Percentiles rank a stretch among this genome's conserved stretches.
phyloP scores from a whole-genome alignment of 2,797 vertebrate species.

The Melanotaenia trifasciata region DNA sequence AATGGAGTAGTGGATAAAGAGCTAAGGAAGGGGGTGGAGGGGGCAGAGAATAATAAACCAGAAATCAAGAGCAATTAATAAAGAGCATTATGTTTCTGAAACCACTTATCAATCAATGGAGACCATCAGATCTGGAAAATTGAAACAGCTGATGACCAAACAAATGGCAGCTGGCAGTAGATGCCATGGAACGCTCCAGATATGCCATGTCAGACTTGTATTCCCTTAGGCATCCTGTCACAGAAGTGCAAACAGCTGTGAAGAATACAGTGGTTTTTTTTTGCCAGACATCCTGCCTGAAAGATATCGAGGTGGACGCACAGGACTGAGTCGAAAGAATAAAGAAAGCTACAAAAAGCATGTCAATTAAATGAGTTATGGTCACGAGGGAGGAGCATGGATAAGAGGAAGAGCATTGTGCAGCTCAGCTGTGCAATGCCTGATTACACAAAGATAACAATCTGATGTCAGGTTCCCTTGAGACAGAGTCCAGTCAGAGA shows the following conservation, averaged over 20 bases:
- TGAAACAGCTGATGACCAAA: slow-evolving; percentile 27
- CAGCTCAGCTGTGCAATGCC: slow-evolving; percentile 65
- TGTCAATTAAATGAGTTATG: slow-evolving; percentile 52
- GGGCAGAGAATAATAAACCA: slow-evolving; percentile 3
- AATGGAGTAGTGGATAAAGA: background rate
- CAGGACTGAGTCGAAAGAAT: slow-evolving; percentile 1
- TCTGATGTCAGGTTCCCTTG: slow-evolving; percentile 49
- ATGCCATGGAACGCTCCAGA: slow-evolving; percentile 29
- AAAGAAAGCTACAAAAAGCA: slow-evolving; percentile 24
- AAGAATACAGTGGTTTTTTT: slow-evolving; percentile 15
- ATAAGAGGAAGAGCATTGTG: slow-evolving; percentile 54
- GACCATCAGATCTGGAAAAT: slow-evolving; percentile 15
- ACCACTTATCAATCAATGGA: slow-evolving; percentile 6
- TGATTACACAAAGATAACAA: slow-evolving; percentile 79
- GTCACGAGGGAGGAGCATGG: slow-evolving; percentile 26
- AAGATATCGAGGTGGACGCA: slow-evolving; percentile 18
- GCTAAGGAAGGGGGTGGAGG: background rate
- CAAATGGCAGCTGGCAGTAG: slow-evolving; percentile 27
- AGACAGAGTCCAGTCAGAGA: slow-evolving; percentile 50
- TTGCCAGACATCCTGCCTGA: background rate
- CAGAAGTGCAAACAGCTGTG: slow-evolving; percentile 37
- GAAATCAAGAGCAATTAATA: slow-evolving; percentile 9
- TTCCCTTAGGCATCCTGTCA: slow-evolving; percentile 9
- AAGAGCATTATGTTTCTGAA: slow-evolving; percentile 20
- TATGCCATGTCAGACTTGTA: slow-evolving; percentile 9